phyloP scores from a whole-genome alignment of 2,113 vertebrate species.

The Ailurus styani region DNA sequence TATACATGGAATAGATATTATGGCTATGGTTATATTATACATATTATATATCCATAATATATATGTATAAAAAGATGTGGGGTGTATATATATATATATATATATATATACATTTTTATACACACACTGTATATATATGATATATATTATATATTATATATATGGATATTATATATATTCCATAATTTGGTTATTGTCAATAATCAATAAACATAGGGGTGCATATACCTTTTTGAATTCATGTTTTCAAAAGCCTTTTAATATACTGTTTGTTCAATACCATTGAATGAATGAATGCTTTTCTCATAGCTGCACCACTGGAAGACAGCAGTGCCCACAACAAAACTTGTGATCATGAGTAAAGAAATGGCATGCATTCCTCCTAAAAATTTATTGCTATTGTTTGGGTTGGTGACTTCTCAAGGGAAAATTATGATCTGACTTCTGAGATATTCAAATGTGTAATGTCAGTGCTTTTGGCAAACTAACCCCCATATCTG shows the following conservation, averaged over 20 bases:
- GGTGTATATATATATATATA: neutral
- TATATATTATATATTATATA: too few relatives aligned
- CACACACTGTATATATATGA: too few relatives aligned
- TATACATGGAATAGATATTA: too few relatives aligned
- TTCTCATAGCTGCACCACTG: neutral
- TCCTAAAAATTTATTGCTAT: neutral
- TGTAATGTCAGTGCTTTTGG: neutral
- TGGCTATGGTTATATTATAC: too few relatives aligned
- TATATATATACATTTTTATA: neutral
- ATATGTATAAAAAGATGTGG: too few relatives aligned
- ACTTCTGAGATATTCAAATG: neutral
- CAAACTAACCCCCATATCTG: neutral
- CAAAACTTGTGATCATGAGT: neutral
- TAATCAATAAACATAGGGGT: neutral
- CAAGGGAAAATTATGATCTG: neutral
- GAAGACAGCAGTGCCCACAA: neutral
- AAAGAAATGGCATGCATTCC: neutral
- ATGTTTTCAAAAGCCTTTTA: neutral
- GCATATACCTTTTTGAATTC: too few relatives aligned
- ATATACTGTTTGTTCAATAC: neutral
- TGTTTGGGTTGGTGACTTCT: neutral
- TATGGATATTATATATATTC: too few relatives aligned
- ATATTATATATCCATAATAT: too few relatives aligned
- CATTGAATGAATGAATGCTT: neutral
- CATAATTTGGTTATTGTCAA: neutral